These are phyloP conservation scores for Tipula unca DNA, from an alignment of 2,888 invertebrate genomes.

Conservation along the genomic window DNA sequence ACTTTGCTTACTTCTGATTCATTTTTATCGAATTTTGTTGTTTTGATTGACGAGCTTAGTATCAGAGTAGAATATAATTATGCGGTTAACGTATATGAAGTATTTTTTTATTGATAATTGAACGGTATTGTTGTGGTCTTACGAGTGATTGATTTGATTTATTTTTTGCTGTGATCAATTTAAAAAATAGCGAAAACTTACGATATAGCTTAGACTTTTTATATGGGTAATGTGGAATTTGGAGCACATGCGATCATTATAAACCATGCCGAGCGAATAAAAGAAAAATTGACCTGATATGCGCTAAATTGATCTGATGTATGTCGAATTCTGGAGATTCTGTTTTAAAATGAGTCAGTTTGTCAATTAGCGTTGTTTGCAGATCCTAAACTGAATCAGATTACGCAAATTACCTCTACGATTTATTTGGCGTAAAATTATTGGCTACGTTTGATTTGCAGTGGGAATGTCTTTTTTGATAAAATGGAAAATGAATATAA, in stretches of 20 bases:
- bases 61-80: not conserved
- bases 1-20: not conserved
- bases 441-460: too few relatives aligned
- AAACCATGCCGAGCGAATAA: too few relatives aligned
- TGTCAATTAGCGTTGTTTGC: too few relatives aligned
- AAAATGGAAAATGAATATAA: too few relatives aligned
- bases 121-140: not conserved
- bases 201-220: not conserved
- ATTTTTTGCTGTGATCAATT: not conserved
- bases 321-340: too few relatives aligned
- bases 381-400: too few relatives aligned
- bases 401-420: too few relatives aligned
- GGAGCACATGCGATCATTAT: not conserved
- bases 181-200: not conserved
- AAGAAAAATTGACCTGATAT: too few relatives aligned
- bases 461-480: too few relatives aligned
- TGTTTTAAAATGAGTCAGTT: too few relatives aligned
- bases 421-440: too few relatives aligned
- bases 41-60: conserved; percentile 4
- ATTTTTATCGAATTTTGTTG: not conserved
- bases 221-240: not conserved
- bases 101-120: not conserved
- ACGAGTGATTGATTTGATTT: not conserved
- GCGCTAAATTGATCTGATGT: too few relatives aligned
- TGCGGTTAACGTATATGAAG: not conserved